phyloP scores from a whole-genome alignment of 2,113 vertebrate species.

The Anseranas semipalmata region DNA sequence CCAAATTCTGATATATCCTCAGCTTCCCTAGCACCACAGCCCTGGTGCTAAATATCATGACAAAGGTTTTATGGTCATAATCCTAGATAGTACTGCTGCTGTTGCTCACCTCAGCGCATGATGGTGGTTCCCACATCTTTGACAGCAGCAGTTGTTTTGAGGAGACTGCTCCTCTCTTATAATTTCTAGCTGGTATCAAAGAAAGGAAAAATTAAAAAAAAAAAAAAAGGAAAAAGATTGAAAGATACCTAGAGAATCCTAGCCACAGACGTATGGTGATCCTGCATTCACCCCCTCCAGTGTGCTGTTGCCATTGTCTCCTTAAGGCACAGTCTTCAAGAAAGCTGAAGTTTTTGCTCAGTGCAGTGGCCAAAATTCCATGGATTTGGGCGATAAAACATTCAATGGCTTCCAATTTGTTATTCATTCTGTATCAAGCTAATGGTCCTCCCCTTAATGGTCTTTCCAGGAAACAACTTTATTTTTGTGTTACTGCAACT shows the following conservation, averaged over 20 bases:
- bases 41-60: background rate
- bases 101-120: background rate
- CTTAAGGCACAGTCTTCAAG: background rate
- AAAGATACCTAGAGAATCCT: background rate
- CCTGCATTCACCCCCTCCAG: background rate
- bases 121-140: background rate
- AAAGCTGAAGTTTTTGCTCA: background rate
- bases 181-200: background rate
- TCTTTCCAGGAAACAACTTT: background rate
- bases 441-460: background rate
- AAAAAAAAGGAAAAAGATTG: background rate
- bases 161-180: background rate
- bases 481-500: background rate
- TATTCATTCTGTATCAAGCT: background rate
- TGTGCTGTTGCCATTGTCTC: background rate
- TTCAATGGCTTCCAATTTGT: background rate
- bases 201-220: background rate
- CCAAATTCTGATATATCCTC: background rate
- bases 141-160: background rate
- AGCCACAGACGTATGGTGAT: fast-evolving
- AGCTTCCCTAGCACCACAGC: background rate
- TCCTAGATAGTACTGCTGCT: background rate
- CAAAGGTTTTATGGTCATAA: background rate
- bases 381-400: background rate
- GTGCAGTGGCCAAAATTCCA: background rate